Percentiles rank a stretch among this genome's conserved stretches.
Conservation (phyloP, 2,113 vertebrate genomes). For the Pipa parva region DNA sequence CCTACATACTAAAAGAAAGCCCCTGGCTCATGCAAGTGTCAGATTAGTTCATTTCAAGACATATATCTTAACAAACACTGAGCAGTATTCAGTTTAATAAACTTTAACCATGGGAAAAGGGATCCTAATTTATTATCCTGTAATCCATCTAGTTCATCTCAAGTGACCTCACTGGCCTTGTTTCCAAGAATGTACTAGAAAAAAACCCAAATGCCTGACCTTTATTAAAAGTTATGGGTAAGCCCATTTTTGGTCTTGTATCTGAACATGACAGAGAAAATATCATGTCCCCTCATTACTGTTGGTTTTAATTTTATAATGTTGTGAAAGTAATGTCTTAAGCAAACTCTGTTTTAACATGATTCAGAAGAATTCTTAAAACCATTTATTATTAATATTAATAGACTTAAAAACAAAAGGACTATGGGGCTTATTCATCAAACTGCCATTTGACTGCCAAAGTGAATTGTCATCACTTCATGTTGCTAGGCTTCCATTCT, state of each 20-base stretch:
- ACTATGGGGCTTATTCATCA: no score
- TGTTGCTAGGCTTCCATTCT: no score
- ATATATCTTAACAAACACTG: slow-evolving; percentile 33
- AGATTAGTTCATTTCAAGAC: slow-evolving; percentile 32
- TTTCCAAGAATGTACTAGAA: slow-evolving; percentile 24
- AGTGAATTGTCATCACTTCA: no score
- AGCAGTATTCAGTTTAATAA: slow-evolving; percentile 35
- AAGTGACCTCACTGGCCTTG: slow-evolving; percentile 30
- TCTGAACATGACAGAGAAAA: background rate
- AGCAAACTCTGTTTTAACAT: no score
- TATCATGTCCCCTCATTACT: background rate
- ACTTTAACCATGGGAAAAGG: slow-evolving; percentile 37
- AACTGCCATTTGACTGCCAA: no score
- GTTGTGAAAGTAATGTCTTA: background rate
- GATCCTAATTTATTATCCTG: slow-evolving; percentile 42
- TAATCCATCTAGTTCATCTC: slow-evolving; percentile 39
- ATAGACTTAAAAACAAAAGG: no score
- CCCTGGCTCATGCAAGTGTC: slow-evolving; percentile 36
- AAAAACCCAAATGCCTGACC: slow-evolving; percentile 28
- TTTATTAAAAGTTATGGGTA: slow-evolving; percentile 21
- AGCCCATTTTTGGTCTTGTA: background rate
- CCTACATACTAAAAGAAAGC: slow-evolving; percentile 7
- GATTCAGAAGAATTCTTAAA: no score
- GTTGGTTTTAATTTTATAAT: background rate
- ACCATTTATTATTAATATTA: no score